phyloP scores from a whole-genome alignment of 2,888 invertebrate species.

The Scaptomyza reducta region DNA sequence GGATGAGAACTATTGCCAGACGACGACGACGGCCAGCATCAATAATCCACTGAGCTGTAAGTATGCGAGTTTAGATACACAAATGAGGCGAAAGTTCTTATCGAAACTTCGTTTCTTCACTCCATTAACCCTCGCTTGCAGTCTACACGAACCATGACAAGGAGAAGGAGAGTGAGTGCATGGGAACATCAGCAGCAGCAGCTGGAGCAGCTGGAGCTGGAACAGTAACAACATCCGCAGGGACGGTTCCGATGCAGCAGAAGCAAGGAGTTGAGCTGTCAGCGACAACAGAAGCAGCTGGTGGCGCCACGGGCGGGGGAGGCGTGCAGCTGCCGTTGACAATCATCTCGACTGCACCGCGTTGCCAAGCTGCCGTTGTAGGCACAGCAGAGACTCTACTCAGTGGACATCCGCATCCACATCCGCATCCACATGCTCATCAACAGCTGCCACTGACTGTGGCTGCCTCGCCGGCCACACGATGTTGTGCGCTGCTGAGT shows the following conservation, averaged over 20 bases:
- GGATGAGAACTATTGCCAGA: conserved; percentile 83
- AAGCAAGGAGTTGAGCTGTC: conserved; percentile 70
- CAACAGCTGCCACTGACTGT: conserved; percentile 57
- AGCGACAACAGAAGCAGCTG: conserved; percentile 30
- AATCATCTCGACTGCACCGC: conserved; percentile 83
- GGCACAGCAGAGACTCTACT: conserved; percentile 76
- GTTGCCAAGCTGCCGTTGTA: conserved; percentile 72
- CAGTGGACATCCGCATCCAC: conserved; percentile 46
- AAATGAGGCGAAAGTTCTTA: conserved; percentile 4
- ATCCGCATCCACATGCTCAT: conserved; percentile 7
- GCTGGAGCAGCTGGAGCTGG: conserved; percentile 45
- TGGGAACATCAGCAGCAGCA: conserved; percentile 65
- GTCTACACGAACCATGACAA: conserved; percentile 84
- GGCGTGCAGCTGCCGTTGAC: conserved; percentile 81
- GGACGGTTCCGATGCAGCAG: conserved; percentile 53
- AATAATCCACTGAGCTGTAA: conserved; percentile 84
- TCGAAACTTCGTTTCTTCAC: neutral
- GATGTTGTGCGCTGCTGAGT: conserved; percentile 82
- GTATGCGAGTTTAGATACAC: conserved; percentile 49
- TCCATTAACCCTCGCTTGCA: conserved; percentile 46
- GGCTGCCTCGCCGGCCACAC: conserved; percentile 76
- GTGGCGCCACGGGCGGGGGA: conserved; percentile 25
- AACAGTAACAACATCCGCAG: conserved; percentile 25
- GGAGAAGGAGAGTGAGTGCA: conserved; percentile 83
- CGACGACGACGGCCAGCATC: conserved; percentile 81